Evolutionary conservation across 2,888 invertebrate species (phyloP), one percentile per base, ranked within the genome.

Genomic region (Rhyacophila evoluta): DNA sequence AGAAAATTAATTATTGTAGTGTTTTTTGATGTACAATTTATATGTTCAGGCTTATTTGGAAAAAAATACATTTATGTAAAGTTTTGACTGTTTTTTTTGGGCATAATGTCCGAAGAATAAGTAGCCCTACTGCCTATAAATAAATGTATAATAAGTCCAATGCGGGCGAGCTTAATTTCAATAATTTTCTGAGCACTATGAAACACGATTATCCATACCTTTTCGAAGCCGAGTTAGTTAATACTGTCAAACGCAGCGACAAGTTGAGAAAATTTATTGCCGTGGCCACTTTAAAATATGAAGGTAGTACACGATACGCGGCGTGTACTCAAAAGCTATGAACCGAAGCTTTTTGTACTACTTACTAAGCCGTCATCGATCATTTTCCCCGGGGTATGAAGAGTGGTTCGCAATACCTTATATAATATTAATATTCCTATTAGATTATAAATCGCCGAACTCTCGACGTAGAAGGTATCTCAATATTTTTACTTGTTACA

Each of bases 271-370:
- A 55, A 55, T 55, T 55, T 55, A 55, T 55, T 0, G 55, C 55
- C 25, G 1, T 55, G 55, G 55, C 55, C 55, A 55, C 55, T 55
- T 55, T 55, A 55, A 55, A 55, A 55, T 55, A 55, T 55, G 55
- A 19, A 12, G 55, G 55, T 55, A 2, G 55, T 55, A 55, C 55
- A 55, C 55, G 55, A 6, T 55, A 55, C 55, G 55, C 55, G 55
- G 15, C 55, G 19, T 55, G 10, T 8, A 55, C 55, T 55, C 55
- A 8, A 55, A 55, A 55, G 55, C 55, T 55, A 6, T 19, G 10
- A 25, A 10, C 19, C 55, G 55, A 5, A 55, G 55, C 55, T 55
- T 55, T 55, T 25, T 55, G 55, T 55, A 55, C 55, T 6, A 33
- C 29, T 33, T 33, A 6, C 29, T 8, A 55, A 19, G 19, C 55